phyloP scores from a whole-genome alignment of 2,113 vertebrate genomes.

The Charina bottae region DNA sequence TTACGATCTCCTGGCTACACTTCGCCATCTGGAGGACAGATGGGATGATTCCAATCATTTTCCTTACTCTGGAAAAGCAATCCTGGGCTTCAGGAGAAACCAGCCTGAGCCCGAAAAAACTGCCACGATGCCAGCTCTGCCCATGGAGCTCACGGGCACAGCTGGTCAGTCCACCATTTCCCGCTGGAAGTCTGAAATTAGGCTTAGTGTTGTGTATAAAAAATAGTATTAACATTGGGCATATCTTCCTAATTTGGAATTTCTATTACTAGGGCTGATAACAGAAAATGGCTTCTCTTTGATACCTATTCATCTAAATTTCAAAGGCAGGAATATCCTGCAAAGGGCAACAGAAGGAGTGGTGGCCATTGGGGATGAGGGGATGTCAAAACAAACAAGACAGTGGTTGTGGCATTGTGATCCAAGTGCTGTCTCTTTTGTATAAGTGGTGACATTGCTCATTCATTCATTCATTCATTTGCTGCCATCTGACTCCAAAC shows the following conservation, averaged over 20 bases:
- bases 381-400: neutral
- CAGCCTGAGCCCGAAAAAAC: no score
- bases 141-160: no score
- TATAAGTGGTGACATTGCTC: neutral
- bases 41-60: no score
- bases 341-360: neutral
- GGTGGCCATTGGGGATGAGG: neutral
- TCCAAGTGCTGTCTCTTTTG: neutral
- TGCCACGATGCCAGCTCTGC: no score
- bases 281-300: neutral
- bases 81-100: no score
- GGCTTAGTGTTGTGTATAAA: neutral
- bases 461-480: neutral
- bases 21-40: no score
- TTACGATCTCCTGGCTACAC: no score
- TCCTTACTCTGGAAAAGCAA: no score
- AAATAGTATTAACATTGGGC: neutral
- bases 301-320: neutral
- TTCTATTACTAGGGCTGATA: neutral
- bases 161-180: no score
- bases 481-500: neutral
- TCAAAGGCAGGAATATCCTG: neutral
- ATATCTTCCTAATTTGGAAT: neutral
- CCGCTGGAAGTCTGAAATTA: no score
- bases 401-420: neutral